Conservation (phyloP, 2,888 invertebrate genomes). For the Globia sparganii region DNA sequence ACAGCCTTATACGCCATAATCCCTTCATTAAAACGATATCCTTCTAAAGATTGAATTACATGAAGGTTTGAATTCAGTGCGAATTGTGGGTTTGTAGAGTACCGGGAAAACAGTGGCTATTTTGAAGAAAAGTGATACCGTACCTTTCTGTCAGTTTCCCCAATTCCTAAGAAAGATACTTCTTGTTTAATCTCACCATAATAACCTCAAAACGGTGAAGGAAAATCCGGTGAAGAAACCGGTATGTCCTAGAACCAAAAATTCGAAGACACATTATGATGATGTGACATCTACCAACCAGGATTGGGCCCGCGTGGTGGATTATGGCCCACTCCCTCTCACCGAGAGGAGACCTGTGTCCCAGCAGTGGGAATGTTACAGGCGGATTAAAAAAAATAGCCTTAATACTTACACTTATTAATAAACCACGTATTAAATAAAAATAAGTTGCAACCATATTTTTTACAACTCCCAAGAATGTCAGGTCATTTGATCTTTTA, state of each 20-base stretch:
- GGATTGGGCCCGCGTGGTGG: no score
- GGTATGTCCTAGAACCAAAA: no score
- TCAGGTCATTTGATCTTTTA: slow-evolving; percentile 46
- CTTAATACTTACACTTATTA: slow-evolving; percentile 33
- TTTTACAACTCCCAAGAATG: slow-evolving; percentile 44
- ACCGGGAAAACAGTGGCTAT: not conserved
- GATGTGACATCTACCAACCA: no score
- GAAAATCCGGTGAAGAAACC: no score
- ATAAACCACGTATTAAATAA: slow-evolving; percentile 45
- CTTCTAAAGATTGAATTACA: not conserved
- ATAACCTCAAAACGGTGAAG: not conserved
- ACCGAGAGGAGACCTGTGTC: no score
- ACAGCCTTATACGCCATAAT: not conserved
- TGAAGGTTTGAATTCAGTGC: not conserved
- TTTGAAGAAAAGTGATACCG: not conserved
- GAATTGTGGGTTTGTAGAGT: not conserved
- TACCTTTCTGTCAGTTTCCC: not conserved
- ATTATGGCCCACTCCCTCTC: no score
- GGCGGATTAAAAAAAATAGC: not conserved
- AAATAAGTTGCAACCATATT: slow-evolving; percentile 21
- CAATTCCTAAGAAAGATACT: not conserved
- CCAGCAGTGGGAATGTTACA: no score
- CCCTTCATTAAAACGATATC: not conserved
- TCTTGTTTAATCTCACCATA: slow-evolving; percentile 7
- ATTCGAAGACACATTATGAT: no score